Conservation (phyloP, 2,888 invertebrate genomes). For the Eristalinus aeneus region DNA sequence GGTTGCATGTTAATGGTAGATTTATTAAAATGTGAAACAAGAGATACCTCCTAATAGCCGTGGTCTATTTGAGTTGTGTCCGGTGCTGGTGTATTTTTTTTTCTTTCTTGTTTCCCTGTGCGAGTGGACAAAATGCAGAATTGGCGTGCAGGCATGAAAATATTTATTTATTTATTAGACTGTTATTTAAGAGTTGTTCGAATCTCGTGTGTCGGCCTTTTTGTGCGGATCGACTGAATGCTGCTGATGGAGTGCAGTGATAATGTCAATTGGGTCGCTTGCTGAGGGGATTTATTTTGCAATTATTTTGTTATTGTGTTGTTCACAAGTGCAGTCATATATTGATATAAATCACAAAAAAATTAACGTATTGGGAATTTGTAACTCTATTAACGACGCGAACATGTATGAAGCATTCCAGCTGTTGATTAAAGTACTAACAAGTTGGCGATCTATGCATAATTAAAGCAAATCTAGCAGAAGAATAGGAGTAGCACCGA, state of each 20-base stretch:
- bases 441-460: too few relatives aligned
- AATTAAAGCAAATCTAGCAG: too few relatives aligned
- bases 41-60: slow-evolving; percentile 28
- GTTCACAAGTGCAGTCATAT: not conserved
- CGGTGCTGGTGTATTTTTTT: slow-evolving; percentile 2
- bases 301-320: not conserved
- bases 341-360: too few relatives aligned
- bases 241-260: not conserved
- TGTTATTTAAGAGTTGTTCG: not conserved
- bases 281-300: not conserved
- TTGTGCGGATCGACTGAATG: not conserved
- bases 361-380: too few relatives aligned
- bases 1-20: slow-evolving; percentile 52
- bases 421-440: too few relatives aligned
- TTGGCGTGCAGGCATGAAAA: slow-evolving; percentile 4
- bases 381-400: too few relatives aligned
- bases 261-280: not conserved
- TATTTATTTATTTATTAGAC: slow-evolving; percentile 19
- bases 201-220: not conserved
- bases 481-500: too few relatives aligned
- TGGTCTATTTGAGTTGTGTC: not conserved
- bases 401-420: too few relatives aligned
- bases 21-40: slow-evolving; percentile 35
- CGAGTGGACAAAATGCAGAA: slow-evolving; percentile 22
- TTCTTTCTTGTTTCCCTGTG: not conserved